Conservation (phyloP, 2,888 invertebrate genomes). For the Panopea generosa region DNA sequence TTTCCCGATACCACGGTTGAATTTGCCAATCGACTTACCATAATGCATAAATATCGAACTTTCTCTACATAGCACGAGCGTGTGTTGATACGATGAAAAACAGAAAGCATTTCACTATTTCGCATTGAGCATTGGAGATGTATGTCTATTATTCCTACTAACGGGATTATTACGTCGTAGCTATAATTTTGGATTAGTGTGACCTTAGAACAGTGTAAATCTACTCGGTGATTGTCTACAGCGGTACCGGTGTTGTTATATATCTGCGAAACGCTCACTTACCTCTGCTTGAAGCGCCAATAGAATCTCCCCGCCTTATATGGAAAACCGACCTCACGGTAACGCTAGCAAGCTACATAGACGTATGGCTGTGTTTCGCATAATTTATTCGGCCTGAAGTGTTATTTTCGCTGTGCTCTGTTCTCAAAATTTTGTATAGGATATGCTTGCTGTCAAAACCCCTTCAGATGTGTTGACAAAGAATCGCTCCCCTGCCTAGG, state of each 20-base stretch:
- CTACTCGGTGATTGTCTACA: constrained; percentile 11
- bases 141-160: neutral
- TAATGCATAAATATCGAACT: constrained; percentile 35
- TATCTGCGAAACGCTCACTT: constrained; percentile 16
- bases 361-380: constrained; percentile 75
- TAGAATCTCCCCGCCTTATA: constrained; percentile 70
- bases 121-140: neutral
- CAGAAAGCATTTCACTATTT: no score
- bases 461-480: constrained; percentile 33
- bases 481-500: constrained; percentile 33
- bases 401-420: constrained; percentile 66
- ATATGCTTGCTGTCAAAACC: constrained; percentile 40
- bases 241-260: constrained; percentile 5
- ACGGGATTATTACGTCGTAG: constrained; percentile 15
- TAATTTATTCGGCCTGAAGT: constrained; percentile 79
- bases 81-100: neutral
- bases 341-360: constrained; percentile 40
- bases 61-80: constrained; percentile 25
- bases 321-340: constrained; percentile 63
- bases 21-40: constrained; percentile 33
- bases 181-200: constrained; percentile 22
- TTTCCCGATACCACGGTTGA: constrained; percentile 17
- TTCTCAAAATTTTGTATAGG: constrained; percentile 51
- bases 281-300: constrained; percentile 45
- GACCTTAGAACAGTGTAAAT: constrained; percentile 12